Evolutionary conservation across 2,113 vertebrate species (phyloP), one percentile per base, ranked within the genome.

Genomic region (Xiphophorus hellerii): DNA sequence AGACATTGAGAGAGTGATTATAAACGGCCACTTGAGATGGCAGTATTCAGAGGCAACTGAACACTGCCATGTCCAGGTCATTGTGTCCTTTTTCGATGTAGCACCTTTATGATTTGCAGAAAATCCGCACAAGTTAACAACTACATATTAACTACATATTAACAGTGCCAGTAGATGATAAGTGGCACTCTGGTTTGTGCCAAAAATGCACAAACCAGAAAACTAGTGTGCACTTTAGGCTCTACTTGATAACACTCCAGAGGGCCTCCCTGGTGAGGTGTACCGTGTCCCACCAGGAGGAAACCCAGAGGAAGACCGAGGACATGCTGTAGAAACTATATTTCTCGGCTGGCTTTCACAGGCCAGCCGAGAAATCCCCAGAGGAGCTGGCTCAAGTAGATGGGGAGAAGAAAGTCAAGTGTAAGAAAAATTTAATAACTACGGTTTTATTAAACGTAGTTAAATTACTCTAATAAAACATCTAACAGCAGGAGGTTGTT

Each of bases 1-100:
- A 80, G 73, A 80, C 61, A 78, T 70, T 86, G 88, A 85, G 77
- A 80, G 64, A 66, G 66, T 81, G 74, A 77, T 61, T 82, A 73
- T 76, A 62, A 82, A 64, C 69, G 72, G 69, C 66, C 74, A 78
- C 63, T 13, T 11, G 14, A 66, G 77, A 79, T 78, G 71, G 76
- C 74, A 77, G 48, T 37, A 2, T 11, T 37, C 35, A 11, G 10
- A 37, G 10, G 35, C 35, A 37, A 37, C 10, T 11, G 10, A 37
- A 37, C 35, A 11, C 35, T 37, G 35, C 35, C 35, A 37, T 37
- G 51, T 2, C 6, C 51, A 10, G 25, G 25, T 58, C 51, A 25
- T 3, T n/a, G 25, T 58, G 51, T 58, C 22, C 51, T 25, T 58
- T n/a, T 58, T 25, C 2, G 10, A 58, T 25, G 22, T 58, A 25